Evolutionary conservation across 2,797 vertebrate species (phyloP), one percentile per base, ranked within the genome.

Genomic region (Falco novaeseelandiae): DNA sequence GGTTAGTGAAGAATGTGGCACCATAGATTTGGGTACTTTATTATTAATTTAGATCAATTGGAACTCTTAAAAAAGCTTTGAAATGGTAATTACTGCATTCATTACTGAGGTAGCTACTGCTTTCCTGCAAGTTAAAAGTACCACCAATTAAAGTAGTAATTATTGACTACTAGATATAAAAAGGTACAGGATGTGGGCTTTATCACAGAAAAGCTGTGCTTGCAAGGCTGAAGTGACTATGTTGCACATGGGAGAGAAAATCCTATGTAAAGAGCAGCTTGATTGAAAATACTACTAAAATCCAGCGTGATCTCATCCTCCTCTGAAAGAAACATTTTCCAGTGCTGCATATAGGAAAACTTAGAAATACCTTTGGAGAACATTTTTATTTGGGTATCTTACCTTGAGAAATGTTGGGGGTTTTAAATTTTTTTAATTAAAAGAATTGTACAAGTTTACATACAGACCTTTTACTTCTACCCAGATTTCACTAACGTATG

Each of bases 31-130:
- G 18, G 30, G 51, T 67, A 44, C 27, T 83, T 90, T 40, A 70
- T 62, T 90, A 90, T 87, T 91, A 84, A 93, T 95, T 92, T 63
- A 69, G 87, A 63, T 83, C 74, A 93, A 61, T 1, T 27, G 14
- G 36, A 96, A 80, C n/a, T 89, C 25, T 70, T 88, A 30, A 20
- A 36, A 86, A 76, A 90, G 36, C 55, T 92, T 85, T 90, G 81
- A 87, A 92, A 77, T 89, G 23, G 30, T 90, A 89, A 95, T 80
- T 38, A 80, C 55, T 87, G 54, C 14, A 67, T 78, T 67, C 1
- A 83, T 80, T 83, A 59, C 44, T 66, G 32, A 57, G 27, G 48
- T 67, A 85, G n/a, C 32, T 83, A 84, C 40, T 51, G 67, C 36
- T 72, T 79, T 95, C 23, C 77, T 88, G 36, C 25, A 84, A 70